Conservation (phyloP, 2,888 invertebrate species). For the Germaria angustata region DNA sequence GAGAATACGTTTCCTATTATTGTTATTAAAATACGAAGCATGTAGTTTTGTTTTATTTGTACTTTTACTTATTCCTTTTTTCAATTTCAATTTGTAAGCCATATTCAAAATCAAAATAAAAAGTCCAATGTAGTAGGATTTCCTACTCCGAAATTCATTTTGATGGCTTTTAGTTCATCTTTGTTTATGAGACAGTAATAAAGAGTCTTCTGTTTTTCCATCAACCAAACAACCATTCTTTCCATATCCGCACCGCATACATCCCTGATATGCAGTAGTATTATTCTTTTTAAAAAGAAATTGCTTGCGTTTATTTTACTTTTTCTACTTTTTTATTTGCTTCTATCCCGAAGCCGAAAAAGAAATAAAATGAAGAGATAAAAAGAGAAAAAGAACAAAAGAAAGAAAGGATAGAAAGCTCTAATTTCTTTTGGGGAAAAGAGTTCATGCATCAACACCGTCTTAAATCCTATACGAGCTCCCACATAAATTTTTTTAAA, state of each 20-base stretch:
- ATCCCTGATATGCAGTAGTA: neutral
- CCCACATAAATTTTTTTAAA: no score
- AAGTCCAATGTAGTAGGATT: neutral
- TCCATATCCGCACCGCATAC: neutral
- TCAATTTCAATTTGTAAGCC: constrained; percentile 14
- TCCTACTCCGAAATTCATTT: constrained; percentile 7
- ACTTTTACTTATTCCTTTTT: constrained; percentile 3
- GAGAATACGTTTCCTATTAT: constrained; percentile 42
- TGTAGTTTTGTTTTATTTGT: constrained; percentile 21
- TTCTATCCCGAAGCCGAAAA: constrained; percentile 34
- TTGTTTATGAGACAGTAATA: constrained; percentile 32
- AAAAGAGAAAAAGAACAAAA: neutral
- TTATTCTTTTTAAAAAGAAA: constrained; percentile 49
- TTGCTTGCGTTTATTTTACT: constrained; percentile 27
- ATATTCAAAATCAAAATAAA: neutral
- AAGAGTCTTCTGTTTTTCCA: constrained; percentile 10
- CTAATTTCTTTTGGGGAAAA: constrained; percentile 33
- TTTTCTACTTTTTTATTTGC: neutral
- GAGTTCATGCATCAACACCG: constrained; percentile 41
- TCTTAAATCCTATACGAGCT: constrained; percentile 13
- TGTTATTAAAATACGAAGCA: constrained; percentile 52
- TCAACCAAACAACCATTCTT: neutral
- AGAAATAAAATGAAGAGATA: constrained; percentile 31
- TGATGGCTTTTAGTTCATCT: constrained; percentile 29
- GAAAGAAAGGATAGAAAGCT: constrained; percentile 1